Percentiles rank a stretch among this genome's conserved stretches.
Evolutionary conservation across 2,797 vertebrate genomes (phyloP).

Genomic region (Eutrigla gurnardus): DNA sequence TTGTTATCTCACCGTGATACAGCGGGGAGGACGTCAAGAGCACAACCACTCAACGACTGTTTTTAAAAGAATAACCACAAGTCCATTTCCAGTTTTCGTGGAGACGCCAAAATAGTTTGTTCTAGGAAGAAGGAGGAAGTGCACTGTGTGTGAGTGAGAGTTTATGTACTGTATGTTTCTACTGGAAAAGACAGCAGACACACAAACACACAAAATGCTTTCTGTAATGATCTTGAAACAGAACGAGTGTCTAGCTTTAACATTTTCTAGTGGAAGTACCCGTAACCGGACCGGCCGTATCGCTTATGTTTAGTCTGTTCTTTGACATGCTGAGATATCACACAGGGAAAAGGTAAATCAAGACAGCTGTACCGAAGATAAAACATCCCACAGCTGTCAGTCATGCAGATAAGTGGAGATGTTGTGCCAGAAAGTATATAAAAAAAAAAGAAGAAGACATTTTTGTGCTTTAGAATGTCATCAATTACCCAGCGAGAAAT

Average conservation of each 20-base stretch:
- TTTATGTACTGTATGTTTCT: slow-evolving; percentile 8
- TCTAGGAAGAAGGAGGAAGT: slow-evolving; percentile 60
- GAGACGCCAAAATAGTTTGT: slow-evolving; percentile 66
- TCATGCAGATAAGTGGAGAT: slow-evolving; percentile 45
- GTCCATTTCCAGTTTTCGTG: slow-evolving; percentile 61
- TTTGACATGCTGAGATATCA: slow-evolving; percentile 65
- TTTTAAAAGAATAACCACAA: slow-evolving; percentile 67
- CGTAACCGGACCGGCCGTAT: slow-evolving; percentile 39
- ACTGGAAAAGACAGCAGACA: slow-evolving; percentile 26
- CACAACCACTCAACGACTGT: slow-evolving; percentile 56
- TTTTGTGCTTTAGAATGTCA: slow-evolving; percentile 48
- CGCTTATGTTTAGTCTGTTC: slow-evolving; percentile 75
- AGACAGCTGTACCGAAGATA: slow-evolving; percentile 65
- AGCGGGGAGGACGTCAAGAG: slow-evolving; percentile 50
- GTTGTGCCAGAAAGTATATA: slow-evolving; percentile 37
- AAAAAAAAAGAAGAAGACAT: slow-evolving; percentile 8
- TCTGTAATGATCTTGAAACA: slow-evolving; percentile 48
- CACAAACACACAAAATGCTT: slow-evolving; percentile 32
- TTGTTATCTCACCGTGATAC: slow-evolving; percentile 65
- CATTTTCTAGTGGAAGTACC: slow-evolving; percentile 41
- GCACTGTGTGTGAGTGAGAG: slow-evolving; percentile 8
- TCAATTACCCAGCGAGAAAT: slow-evolving; percentile 22
- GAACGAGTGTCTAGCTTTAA: slow-evolving; percentile 43
- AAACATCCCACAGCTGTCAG: slow-evolving; percentile 67
- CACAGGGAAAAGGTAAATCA: slow-evolving; percentile 67